Percentiles rank a stretch among this genome's conserved stretches.
phyloP scores from a whole-genome alignment of 2,888 invertebrate genomes.

The Cephus nigrinus region DNA sequence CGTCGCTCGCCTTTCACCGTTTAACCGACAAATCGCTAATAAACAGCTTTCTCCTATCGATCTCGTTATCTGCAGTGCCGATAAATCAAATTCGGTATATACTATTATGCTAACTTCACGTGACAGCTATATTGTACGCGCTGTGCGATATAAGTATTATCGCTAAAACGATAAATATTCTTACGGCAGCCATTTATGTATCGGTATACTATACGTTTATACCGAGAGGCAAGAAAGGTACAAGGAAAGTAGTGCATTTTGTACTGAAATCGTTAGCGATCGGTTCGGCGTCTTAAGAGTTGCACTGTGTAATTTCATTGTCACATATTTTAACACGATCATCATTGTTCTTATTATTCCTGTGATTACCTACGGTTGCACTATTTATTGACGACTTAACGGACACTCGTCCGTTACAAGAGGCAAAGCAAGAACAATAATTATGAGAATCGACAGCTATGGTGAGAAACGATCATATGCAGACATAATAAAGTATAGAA shows the following conservation, averaged over 20 bases:
- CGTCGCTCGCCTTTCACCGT: not conserved
- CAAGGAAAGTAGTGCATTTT: not conserved
- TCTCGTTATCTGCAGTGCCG: not conserved
- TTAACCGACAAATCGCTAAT: not conserved
- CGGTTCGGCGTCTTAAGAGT: not conserved
- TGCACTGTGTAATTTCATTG: slow-evolving; percentile 36
- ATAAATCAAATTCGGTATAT: not conserved
- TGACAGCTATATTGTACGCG: not conserved
- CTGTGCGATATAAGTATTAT: not conserved
- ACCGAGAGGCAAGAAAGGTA: not conserved
- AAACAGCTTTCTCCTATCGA: not conserved
- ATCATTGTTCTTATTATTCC: slow-evolving; percentile 38
- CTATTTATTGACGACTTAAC: slow-evolving; percentile 42
- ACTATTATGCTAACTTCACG: not conserved
- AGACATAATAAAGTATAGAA: slow-evolving; percentile 41
- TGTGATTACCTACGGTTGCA: slow-evolving; percentile 32
- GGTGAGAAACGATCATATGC: slow-evolving; percentile 26
- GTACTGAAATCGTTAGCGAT: not conserved
- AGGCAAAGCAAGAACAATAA: slow-evolving; percentile 29
- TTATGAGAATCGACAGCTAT: slow-evolving; percentile 36
- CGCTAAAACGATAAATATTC: not conserved
- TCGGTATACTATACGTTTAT: not conserved
- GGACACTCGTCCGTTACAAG: slow-evolving; percentile 15
- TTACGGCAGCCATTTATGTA: not conserved
- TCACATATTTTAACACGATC: slow-evolving; percentile 30